Percentiles rank a stretch among this genome's conserved stretches.
Conservation (phyloP, 2,797 vertebrate species). For the Danionella dracula region DNA sequence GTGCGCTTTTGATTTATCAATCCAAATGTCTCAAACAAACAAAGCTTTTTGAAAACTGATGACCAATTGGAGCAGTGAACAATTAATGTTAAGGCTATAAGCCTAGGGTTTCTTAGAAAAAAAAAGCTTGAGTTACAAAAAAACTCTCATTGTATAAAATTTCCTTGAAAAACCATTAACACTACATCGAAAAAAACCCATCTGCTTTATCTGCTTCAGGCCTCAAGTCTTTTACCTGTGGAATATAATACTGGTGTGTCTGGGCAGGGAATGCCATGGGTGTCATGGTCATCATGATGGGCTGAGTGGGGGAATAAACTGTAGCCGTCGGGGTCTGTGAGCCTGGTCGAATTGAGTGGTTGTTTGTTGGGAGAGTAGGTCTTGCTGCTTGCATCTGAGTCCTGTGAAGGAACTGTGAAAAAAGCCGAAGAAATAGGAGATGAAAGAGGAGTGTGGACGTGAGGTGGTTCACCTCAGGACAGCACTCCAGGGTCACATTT, state of each 20-base stretch:
- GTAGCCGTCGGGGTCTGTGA: conserved; percentile 82
- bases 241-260: conserved; percentile 94
- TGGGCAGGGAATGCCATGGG: conserved; percentile 93
- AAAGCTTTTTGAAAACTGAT: no score
- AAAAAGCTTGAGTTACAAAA: no score
- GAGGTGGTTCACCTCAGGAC: not conserved
- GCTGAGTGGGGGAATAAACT: conserved; percentile 89
- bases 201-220: no score
- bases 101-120: no score
- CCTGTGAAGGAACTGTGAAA: conserved; percentile 90
- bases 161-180: no score
- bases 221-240: conserved; percentile 70
- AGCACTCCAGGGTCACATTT: not conserved
- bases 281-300: conserved; percentile 97
- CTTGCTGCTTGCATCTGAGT: conserved; percentile 89
- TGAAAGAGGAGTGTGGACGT: not conserved
- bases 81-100: no score
- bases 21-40: no score
- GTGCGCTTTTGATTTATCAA: no score
- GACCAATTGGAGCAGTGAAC: no score
- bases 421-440: not conserved
- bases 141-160: no score
- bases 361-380: conserved; percentile 85
- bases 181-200: no score
- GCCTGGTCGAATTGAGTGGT: conserved; percentile 84